Conservation (phyloP, 2,797 vertebrate species). For the Chrysocyon brachyurus region DNA sequence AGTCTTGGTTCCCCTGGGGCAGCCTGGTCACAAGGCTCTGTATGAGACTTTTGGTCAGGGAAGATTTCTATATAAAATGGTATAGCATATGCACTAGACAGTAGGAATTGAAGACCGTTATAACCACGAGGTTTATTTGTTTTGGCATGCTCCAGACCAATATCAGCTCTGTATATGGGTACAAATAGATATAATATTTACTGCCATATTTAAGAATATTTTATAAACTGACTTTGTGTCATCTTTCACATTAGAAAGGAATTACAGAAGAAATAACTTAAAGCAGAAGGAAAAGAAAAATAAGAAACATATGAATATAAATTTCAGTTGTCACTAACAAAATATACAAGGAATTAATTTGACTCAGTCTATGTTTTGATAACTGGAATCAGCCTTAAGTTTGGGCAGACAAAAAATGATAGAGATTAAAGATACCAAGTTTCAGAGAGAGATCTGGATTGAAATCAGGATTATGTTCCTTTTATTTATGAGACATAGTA, state of each 20-base stretch:
- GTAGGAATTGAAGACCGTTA: neutral
- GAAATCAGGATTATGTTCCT: neutral
- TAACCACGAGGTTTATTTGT: neutral
- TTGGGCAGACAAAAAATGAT: neutral
- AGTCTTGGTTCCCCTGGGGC: neutral
- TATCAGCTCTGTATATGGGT: neutral
- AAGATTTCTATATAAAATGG: neutral
- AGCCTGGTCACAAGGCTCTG: neutral
- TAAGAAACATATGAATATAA: neutral
- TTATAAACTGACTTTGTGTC: neutral
- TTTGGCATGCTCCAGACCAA: neutral
- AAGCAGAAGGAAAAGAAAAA: neutral
- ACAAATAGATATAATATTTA: neutral
- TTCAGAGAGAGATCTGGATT: neutral
- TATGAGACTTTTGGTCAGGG: neutral
- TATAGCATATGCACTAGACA: too few species aligned
- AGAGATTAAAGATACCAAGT: neutral
- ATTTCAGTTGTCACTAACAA: neutral
- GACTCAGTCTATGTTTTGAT: neutral
- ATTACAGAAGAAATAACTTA: neutral
- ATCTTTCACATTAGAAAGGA: neutral
- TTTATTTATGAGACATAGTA: neutral
- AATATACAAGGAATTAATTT: neutral
- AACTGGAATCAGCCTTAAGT: neutral
- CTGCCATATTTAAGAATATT: slow-evolving; percentile 10